Percentiles rank a stretch among this genome's conserved stretches.
These are phyloP conservation scores for Physella acuta DNA, from an alignment of 1,140 invertebrate species.

Conservation along the genomic window DNA sequence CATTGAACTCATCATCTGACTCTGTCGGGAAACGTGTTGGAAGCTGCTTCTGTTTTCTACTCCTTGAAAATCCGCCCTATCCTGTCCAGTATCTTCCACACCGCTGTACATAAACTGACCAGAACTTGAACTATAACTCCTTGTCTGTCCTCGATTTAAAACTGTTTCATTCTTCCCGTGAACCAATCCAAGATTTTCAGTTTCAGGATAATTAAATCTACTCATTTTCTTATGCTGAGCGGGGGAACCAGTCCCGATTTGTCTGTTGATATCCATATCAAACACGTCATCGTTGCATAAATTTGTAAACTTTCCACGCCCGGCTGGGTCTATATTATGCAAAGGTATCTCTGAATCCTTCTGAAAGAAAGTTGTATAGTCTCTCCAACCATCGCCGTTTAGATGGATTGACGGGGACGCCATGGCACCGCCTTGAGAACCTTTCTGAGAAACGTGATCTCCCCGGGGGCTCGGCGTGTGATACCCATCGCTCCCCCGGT, in stretches of 20 bases:
- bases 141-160: too few relatives aligned
- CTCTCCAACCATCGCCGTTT: slow-evolving; percentile 8
- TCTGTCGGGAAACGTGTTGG: neutral
- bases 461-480: neutral
- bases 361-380: slow-evolving; percentile 7
- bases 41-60: neutral
- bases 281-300: neutral
- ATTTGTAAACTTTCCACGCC: neutral
- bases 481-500: neutral
- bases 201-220: too few relatives aligned
- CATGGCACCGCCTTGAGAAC: neutral
- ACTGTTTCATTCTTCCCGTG: too few relatives aligned
- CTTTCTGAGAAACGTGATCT: neutral
- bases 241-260: neutral
- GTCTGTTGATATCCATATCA: slow-evolving; percentile 12
- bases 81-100: neutral
- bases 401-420: neutral
- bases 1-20: slow-evolving; percentile 9
- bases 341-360: slow-evolving; percentile 12
- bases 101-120: neutral
- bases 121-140: neutral
- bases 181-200: too few relatives aligned
- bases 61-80: too few relatives aligned
- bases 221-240: too few relatives aligned
- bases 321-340: slow-evolving; percentile 13